Percentiles rank a stretch among this genome's conserved stretches.
Conservation (phyloP, 2,888 invertebrate species). For the Drosophila mulleri region DNA sequence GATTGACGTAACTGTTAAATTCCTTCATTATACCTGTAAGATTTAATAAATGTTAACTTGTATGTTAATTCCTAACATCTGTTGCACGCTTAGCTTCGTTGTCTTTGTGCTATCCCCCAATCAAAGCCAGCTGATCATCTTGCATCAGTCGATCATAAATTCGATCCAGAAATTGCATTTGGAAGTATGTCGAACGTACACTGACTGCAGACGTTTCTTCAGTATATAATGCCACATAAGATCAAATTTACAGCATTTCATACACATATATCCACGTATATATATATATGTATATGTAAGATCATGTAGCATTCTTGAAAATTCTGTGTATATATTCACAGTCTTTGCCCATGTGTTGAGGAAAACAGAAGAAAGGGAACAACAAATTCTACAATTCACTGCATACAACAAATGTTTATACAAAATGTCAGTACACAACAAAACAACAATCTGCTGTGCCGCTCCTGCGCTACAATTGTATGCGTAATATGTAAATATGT, state of each 20-base stretch:
- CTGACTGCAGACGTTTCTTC: conserved; percentile 1
- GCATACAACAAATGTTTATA: conserved; percentile 70
- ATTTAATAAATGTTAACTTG: neutral
- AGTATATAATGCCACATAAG: conserved; percentile 3
- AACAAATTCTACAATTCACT: conserved; percentile 45
- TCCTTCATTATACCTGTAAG: neutral
- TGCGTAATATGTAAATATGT: conserved; percentile 24
- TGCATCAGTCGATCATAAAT: neutral
- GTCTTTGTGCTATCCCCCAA: neutral
- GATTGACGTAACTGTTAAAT: neutral
- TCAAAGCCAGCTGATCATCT: conserved; percentile 5
- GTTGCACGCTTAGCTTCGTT: neutral
- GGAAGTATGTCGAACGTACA: conserved; percentile 15
- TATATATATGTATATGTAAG: neutral
- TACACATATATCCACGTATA: neutral
- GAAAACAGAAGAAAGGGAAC: conserved; percentile 18
- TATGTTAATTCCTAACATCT: neutral
- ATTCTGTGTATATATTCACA: conserved; percentile 35
- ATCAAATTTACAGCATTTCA: conserved; percentile 22
- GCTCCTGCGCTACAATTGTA: conserved; percentile 16
- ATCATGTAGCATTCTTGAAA: conserved; percentile 37
- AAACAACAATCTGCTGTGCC: conserved; percentile 45
- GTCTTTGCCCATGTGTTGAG: conserved; percentile 41
- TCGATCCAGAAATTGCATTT: conserved; percentile 4
- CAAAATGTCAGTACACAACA: conserved; percentile 65